Conservation (phyloP, 2,888 invertebrate species). For the Bimastos eiseni region DNA sequence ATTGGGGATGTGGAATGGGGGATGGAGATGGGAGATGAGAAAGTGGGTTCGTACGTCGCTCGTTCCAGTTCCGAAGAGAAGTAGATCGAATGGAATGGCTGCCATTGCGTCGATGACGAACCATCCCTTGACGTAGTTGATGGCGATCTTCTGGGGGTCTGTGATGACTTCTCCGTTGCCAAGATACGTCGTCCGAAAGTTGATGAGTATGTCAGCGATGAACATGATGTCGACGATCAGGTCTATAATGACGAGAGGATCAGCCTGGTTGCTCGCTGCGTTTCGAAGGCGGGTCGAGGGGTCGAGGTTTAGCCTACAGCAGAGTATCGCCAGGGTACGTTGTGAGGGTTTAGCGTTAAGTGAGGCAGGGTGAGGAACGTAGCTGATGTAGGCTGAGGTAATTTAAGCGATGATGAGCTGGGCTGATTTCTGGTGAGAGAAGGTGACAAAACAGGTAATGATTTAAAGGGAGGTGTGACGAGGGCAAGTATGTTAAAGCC, state of each 20-base stretch:
- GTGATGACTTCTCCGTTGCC: slow-evolving; percentile 61
- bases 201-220: slow-evolving; percentile 62
- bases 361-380: background rate
- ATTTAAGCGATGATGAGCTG: too few relatives aligned
- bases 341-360: background rate
- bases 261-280: slow-evolving; percentile 55
- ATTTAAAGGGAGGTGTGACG: background rate
- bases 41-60: slow-evolving; percentile 55
- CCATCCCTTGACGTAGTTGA: slow-evolving; percentile 73
- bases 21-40: too few relatives aligned
- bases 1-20: too few relatives aligned
- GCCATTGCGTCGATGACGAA: slow-evolving; percentile 97
- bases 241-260: slow-evolving; percentile 61
- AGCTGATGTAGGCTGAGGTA: background rate
- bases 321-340: background rate
- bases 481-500: background rate
- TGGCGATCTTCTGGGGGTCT: slow-evolving; percentile 61
- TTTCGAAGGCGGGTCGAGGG: slow-evolving; percentile 51
- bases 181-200: slow-evolving; percentile 62
- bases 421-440: background rate
- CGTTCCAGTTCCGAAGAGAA: slow-evolving; percentile 69
- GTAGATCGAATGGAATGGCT: slow-evolving; percentile 95
- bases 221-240: slow-evolving; percentile 63
- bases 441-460: background rate
- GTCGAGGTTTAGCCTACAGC: slow-evolving; percentile 32